Evolutionary conservation across 1,140 invertebrate genomes (phyloP), one percentile per base, ranked within the genome.

Genomic region (Theocolax elegans): DNA sequence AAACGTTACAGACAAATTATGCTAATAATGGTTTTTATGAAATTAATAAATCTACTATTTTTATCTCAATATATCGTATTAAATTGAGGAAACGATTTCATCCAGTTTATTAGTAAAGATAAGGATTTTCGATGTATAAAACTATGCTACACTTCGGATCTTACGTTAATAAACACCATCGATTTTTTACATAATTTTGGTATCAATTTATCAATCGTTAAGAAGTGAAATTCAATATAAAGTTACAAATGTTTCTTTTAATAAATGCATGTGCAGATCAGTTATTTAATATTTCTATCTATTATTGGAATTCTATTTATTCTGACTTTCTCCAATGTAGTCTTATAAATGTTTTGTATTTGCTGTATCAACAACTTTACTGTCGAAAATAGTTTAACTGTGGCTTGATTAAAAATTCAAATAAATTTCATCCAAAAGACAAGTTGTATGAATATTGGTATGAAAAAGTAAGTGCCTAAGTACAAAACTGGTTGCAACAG

Each of bases 1-100:
- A 58, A 71, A 77, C 73, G 69, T 79, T 77, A 56, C 74, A 74
- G 74, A 79, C 73, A 74, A 69, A 56, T 81, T 76, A 77, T 72
- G 71, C 76, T 74, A 77, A 74, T 69, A 76, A 77, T 79, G 73
- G 51, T 60, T 46, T 46, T 23, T 60, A 58, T 46, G 53, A 51
- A 71, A 75, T 72, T 75, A 68, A 67, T 38, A 58, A 59, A 8
- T 38, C 4, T 58, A 54, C 8, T 23, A 13, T 49, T 25, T 46
- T 21, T 23, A 48, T 38, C 3, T 19, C 15, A 66, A 59, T 13
- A 12, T 21, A 7, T 35, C 31, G 4, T 15, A 17, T 38, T 48
- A 53, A 38, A 56, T 48, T 48, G 31, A 19, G 6, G 21, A 35
- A 35, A 13, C 25, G n/a, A 31, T 17, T 66, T n/a, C n/a, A n/a